Percentiles rank a stretch among this genome's conserved stretches.
Evolutionary conservation across 2,797 vertebrate species (phyloP).

Genomic region (Menidia menidia): DNA sequence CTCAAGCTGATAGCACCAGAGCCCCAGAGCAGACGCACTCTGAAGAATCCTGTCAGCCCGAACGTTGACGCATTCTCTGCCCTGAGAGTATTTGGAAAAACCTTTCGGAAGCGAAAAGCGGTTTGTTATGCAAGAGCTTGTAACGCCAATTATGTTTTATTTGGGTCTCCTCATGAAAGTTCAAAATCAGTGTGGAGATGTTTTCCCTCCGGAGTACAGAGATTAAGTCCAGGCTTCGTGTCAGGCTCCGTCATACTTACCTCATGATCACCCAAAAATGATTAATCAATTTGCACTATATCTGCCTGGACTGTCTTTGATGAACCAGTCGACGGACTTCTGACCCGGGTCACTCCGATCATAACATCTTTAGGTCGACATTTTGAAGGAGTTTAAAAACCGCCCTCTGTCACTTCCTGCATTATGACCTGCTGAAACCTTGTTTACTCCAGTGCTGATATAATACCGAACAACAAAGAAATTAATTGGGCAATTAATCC

Average conservation of each 20-base stretch:
- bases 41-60: constrained; percentile 40
- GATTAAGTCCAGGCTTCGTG: background rate
- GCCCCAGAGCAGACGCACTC: constrained; percentile 50
- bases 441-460: background rate
- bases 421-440: background rate
- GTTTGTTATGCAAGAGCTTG: constrained; percentile 24
- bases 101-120: constrained; percentile 25
- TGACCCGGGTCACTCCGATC: background rate
- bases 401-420: constrained; percentile 7
- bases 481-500: constrained; percentile 35
- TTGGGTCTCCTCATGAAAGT: constrained; percentile 4
- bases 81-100: constrained; percentile 18
- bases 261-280: background rate
- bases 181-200: background rate
- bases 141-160: constrained; percentile 8
- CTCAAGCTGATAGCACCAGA: constrained; percentile 69
- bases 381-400: background rate
- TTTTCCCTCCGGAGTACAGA: background rate
- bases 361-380: background rate
- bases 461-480: constrained; percentile 9
- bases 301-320: too few species aligned
- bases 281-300: background rate
- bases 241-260: background rate
- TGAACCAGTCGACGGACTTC: background rate
- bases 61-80: constrained; percentile 33